Evolutionary conservation across 2,888 invertebrate genomes (phyloP), one percentile per base, ranked within the genome.

Genomic region (Erebia palarica): DNA sequence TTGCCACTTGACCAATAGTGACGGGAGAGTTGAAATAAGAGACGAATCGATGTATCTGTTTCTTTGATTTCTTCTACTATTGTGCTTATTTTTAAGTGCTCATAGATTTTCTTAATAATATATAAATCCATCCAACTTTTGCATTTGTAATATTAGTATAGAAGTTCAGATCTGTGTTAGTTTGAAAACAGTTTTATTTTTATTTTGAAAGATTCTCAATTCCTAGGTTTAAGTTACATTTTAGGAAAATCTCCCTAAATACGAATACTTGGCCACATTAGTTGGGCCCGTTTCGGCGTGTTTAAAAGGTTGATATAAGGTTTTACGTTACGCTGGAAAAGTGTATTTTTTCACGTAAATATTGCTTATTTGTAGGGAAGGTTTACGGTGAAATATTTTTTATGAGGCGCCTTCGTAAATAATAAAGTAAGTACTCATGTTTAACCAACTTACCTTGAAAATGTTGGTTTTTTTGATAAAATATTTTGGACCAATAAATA

Each of bases 241-340:
- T 21, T n/a, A 14, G 60, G 60, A 68, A 2, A 18, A 10, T 53
- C 61, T 27, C 1, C 14, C 1, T 21, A 42, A 1, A 9, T 10
- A 42, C 13, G 11, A 16, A 21, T 16, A 13, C 16, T 9, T 42
- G 60, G 64, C 18, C 8, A 49, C 42, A 51, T 14, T 61, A 68
- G 60, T 73, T 75, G 72, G 75, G 78, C 76, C 73, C 76, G 76
- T 78, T 78, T 76, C 74, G 73, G 75, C 78, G 76, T 75, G 75
- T 77, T 80, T 81, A 80, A 79, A 79, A 79, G 78, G 76, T 78
- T 79, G 79, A 81, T 80, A 77, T 78, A 80, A 72, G 78, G 77
- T 71, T 78, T 77, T 77, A 77, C 75, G 75, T 69, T 69, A 64
- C 67, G 70, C 60, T 74, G 72, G 73, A 65, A 73, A 79, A 78